Base-by-base conservation (phyloP, 2,113 vertebrate genomes). In the Tachysurus vachellii region DNA sequence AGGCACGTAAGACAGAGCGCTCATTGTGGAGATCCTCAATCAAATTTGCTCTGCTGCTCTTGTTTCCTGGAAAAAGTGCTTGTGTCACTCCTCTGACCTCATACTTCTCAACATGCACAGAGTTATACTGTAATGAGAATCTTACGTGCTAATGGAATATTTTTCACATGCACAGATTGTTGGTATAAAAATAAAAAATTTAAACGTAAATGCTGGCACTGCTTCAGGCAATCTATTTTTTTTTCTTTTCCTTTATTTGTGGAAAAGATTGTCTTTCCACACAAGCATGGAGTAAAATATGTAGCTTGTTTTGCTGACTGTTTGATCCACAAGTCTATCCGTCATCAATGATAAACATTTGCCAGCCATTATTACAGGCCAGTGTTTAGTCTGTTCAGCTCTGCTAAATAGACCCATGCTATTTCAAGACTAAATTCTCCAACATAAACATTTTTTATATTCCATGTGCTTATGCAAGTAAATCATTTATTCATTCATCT, bases 1-100 rank as follows among this genome's bases (percentile, higher is more conserved):
- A 87, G 88, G 75, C 84, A 76, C 0, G 64, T 73, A 44, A 88
- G 79, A 94, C 89, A 93, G 89, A 92, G 88, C 12, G 14, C 80
- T 86, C 89, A 92, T 87, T 93, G 92, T 93, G 80, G 87, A 83
- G 88, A 88, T 89, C 57, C 84, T 82, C 80, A 90, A 92, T 91
- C 91, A 82, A 84, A 90, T 93, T 91, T 87, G 31, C 88, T 88
- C 57, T 62, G 54, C 50, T 76, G 36, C 77, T 85, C 53, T n/a
- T 36, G 28, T 73, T 88, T 85, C 71, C 73, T 75, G 84, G 75
- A 86, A 88, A 71, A 84, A 88, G 81, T 53, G 81, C 61, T 79
- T 8, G 31, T 82, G 71, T 83, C 86, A 71, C 44, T 77, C 53
- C 54, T 31, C 80, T 83, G 80, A 87, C 86, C 86, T 87, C 56